Base-by-base conservation (phyloP, 1,140 invertebrate genomes). In the Drosophila ironensis region DNA sequence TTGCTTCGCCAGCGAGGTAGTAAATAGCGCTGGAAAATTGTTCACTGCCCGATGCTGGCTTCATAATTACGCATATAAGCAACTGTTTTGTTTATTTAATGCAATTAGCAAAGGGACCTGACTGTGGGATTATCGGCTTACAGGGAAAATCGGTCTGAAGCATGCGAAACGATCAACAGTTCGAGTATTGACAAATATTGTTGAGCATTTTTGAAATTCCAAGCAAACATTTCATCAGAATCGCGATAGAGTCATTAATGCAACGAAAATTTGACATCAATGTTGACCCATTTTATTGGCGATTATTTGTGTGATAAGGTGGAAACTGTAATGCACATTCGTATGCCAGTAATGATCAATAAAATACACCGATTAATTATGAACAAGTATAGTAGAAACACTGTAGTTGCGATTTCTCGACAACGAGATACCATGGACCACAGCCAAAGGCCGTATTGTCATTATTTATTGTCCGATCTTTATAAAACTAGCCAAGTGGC, bases 61-160 rank as follows among this genome's bases (percentile, higher is more conserved):
- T 76, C 61, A 69, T 77, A 82, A 82, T 76, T 82, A 81, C 54
- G 54, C 76, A 81, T 46, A 78, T 64, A 56, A 48, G 46, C 54
- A 78, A 51, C 53, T 63, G 68, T 78, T 73, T 78, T 69, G 38
- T 59, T 72, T 68, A 56, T 47, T 54, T 40, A 71, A 56, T 52
- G 46, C 51, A 67, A 69, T 60, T 51, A 59, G 41, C 20, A 30
- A 33, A 30, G 47, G 19, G 40, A 12, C 57, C 45, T 46, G 53
- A 59, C 53, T 28, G 22, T 8, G 24, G 41, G 56, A 61, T 63
- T 63, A 63, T 19, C 16, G 41, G 56, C 47, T 63, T 63, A 63
- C 19, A 16, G 20, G 24, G 9, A 3, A 56, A 37, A 38, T 37
- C 8, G 7, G 4, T 24, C 22, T 47, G 7, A 48, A 25, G 30